Conservation (phyloP, 2,113 vertebrate genomes). For the Neotoma lepida region DNA sequence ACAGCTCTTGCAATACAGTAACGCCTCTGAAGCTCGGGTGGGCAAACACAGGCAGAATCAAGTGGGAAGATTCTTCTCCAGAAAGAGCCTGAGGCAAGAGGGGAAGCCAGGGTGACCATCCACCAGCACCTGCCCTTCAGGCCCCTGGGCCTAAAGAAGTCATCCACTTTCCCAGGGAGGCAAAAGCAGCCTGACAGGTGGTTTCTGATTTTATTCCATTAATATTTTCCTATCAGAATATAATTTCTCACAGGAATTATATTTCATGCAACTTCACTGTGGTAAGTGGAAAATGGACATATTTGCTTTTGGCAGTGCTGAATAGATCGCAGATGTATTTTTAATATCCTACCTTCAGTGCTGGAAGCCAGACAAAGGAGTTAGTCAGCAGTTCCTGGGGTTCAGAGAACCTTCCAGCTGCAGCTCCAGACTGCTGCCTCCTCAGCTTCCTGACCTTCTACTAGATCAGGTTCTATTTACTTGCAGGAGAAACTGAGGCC, state of each 20-base stretch:
- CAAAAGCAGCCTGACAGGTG: not conserved
- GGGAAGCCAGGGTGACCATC: not conserved
- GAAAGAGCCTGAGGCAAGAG: conserved; percentile 29
- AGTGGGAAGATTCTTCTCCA: conserved; percentile 16
- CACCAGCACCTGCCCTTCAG: not conserved
- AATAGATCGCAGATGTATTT: conserved; percentile 12
- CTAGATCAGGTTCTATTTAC: not conserved
- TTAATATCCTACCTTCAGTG: not conserved
- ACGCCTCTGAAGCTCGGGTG: not conserved
- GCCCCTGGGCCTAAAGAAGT: not conserved
- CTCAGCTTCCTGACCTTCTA: not conserved
- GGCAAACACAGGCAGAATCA: conserved; percentile 49
- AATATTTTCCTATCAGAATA: conserved; percentile 69
- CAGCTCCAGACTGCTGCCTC: not conserved
- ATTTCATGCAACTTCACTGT: conserved; percentile 54
- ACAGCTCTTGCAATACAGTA: not conserved
- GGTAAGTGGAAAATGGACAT: conserved; percentile 41
- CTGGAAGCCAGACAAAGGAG: conserved; percentile 19
- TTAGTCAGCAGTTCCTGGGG: not conserved
- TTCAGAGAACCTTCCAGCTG: not conserved
- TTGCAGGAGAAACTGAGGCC: conserved; percentile 40
- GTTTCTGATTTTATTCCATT: conserved; percentile 42
- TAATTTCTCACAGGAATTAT: conserved; percentile 69
- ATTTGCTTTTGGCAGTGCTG: conserved; percentile 47
- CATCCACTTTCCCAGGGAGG: not conserved